phyloP scores from a whole-genome alignment of 92 coral and sea anemone species.

The Zoanthus gigantus region DNA sequence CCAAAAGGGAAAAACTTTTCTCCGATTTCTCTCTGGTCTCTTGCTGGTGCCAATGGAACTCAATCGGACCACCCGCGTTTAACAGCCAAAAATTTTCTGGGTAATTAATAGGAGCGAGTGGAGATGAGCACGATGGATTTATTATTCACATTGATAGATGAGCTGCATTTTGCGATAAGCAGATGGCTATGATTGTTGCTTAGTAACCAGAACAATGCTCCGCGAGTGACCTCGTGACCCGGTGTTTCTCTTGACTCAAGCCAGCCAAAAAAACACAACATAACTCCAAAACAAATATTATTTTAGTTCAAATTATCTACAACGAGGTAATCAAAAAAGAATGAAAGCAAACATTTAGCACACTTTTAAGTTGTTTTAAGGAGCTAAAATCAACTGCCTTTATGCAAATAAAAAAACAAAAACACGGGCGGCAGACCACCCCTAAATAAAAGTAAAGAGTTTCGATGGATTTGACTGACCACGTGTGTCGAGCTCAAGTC shows the following conservation, averaged over 20 bases:
- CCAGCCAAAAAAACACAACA: conserved; percentile 20
- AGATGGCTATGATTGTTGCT: conserved; percentile 66
- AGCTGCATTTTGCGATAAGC: conserved; percentile 73
- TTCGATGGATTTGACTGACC: not conserved
- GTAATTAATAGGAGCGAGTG: conserved; percentile 49
- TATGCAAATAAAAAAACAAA: conserved; percentile 39
- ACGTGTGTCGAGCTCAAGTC: conserved; percentile 40
- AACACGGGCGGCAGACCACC: conserved; percentile 45
- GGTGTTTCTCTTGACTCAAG: conserved; percentile 11
- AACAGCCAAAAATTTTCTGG: not conserved
- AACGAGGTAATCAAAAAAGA: conserved; percentile 56
- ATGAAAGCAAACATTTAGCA: conserved; percentile 61
- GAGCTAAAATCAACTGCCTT: conserved; percentile 36
- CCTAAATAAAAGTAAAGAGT: not conserved
- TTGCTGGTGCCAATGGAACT: not conserved
- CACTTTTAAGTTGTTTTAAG: conserved; percentile 43
- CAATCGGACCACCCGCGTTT: conserved; percentile 51
- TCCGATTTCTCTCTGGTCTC: not conserved
- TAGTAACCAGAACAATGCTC: conserved; percentile 65
- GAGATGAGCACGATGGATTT: conserved; percentile 37
- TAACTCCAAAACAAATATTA: conserved; percentile 71
- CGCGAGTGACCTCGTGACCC: conserved; percentile 65
- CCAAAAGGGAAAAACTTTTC: not conserved
- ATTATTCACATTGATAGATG: conserved; percentile 53
- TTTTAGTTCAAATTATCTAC: conserved; percentile 60